phyloP scores from a whole-genome alignment of 2,797 vertebrate genomes.

The Sciaenops ocellatus region DNA sequence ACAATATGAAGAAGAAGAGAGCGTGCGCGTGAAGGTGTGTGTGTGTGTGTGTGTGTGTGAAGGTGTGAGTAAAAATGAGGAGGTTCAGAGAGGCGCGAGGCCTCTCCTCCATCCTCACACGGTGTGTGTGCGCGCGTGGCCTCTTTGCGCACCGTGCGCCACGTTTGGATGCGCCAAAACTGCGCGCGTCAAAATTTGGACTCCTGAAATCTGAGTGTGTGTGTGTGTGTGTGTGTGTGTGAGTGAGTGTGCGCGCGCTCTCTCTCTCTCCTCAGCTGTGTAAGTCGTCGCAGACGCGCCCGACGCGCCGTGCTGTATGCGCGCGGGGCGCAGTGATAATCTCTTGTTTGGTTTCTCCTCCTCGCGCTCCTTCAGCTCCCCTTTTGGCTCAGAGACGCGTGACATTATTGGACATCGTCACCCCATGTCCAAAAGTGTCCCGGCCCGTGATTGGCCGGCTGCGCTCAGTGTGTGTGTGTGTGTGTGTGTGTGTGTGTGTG shows the following conservation, averaged over 20 bases:
- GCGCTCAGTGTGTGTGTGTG: conserved; percentile 33
- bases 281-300: conserved; percentile 23
- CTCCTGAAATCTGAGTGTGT: background rate
- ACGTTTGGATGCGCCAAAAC: too few species aligned
- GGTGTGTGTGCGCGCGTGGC: background rate
- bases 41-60: conserved; percentile 18
- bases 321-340: conserved; percentile 40
- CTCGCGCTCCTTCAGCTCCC: conserved; percentile 27
- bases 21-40: background rate
- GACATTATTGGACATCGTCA: conserved; percentile 77
- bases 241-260: background rate
- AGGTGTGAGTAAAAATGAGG: too few species aligned
- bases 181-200: too few species aligned
- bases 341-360: conserved; percentile 60
- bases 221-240: conserved; percentile 23
- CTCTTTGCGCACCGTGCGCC: too few species aligned
- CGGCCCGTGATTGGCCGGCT: conserved; percentile 70
- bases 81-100: background rate
- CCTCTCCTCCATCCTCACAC: background rate
- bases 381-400: conserved; percentile 49
- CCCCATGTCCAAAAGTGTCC: conserved; percentile 66
- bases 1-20: conserved; percentile 74
- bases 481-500: conserved; percentile 18
- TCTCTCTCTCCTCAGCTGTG: conserved; percentile 1
- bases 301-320: background rate